These are phyloP conservation scores for Lordiphosa stackelbergi DNA, from an alignment of 1,140 invertebrate species.

Conservation along the genomic window DNA sequence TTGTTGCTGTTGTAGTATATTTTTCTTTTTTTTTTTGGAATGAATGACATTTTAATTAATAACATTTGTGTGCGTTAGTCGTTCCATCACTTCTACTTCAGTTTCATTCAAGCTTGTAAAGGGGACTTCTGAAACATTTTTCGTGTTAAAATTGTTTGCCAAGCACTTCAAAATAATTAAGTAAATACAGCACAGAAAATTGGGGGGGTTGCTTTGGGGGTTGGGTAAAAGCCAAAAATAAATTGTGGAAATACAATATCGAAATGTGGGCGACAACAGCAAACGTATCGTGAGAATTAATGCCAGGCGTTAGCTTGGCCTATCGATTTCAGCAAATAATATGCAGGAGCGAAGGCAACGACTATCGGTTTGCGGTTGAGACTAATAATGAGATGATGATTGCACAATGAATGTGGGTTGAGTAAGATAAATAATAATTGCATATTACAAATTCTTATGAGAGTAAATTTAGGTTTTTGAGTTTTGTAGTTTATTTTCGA, in stretches of 20 bases:
- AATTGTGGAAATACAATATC: slow-evolving; percentile 63
- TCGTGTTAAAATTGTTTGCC: slow-evolving; percentile 72
- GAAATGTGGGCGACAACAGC: slow-evolving; percentile 36
- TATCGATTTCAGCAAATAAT: slow-evolving; percentile 47
- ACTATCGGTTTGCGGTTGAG: slow-evolving; percentile 8
- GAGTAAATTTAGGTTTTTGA: no score
- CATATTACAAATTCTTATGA: no score
- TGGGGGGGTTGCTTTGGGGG: slow-evolving; percentile 24
- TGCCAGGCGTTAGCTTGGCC: slow-evolving; percentile 40
- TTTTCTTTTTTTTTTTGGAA: slow-evolving; percentile 26
- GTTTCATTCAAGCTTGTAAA: no score
- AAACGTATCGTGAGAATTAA: slow-evolving; percentile 53
- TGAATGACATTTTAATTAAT: slow-evolving; percentile 77
- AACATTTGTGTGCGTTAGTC: slow-evolving; percentile 64
- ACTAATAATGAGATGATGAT: slow-evolving; percentile 6
- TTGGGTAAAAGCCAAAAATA: slow-evolving; percentile 41
- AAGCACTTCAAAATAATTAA: slow-evolving; percentile 73
- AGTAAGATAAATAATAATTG: no score
- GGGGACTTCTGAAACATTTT: slow-evolving; percentile 60
- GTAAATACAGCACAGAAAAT: slow-evolving; percentile 64
- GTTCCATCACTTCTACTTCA: no score
- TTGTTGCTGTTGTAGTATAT: slow-evolving; percentile 25
- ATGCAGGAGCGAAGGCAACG: slow-evolving; percentile 16
- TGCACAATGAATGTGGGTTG: neutral
- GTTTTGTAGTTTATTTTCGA: no score